These are phyloP conservation scores for Drepana falcataria DNA, from an alignment of 2,888 invertebrate species.

Conservation along the genomic window DNA sequence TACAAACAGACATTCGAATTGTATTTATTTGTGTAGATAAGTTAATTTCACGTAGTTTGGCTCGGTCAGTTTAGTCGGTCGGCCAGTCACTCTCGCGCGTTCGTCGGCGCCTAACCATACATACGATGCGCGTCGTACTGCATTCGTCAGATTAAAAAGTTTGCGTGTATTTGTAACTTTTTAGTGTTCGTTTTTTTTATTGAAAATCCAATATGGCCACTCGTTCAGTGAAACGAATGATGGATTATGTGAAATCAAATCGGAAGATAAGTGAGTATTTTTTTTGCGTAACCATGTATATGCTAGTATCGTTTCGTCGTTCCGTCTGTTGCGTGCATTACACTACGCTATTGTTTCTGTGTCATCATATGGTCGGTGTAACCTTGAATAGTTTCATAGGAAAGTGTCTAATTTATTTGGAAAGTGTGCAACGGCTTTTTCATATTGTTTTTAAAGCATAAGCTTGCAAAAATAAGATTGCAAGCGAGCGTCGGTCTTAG, in stretches of 20 bases:
- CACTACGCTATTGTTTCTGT: conserved; percentile 14
- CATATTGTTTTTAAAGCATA: too few species aligned
- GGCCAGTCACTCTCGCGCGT: conserved; percentile 51
- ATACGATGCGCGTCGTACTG: conserved; percentile 37
- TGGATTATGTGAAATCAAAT: conserved; percentile 39
- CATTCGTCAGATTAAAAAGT: conserved; percentile 14
- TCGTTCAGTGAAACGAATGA: conserved; percentile 35
- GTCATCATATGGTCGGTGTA: neutral
- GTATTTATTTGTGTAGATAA: too few species aligned
- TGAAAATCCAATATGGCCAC: conserved; percentile 34
- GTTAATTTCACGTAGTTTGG: conserved; percentile 29
- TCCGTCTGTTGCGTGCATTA: conserved; percentile 10
- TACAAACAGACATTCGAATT: too few species aligned
- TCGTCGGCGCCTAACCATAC: conserved; percentile 20
- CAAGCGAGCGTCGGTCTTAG: too few species aligned
- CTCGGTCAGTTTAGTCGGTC: conserved; percentile 13
- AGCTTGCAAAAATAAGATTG: too few species aligned
- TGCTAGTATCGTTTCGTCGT: conserved; percentile 12
- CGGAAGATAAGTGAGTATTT: conserved; percentile 47
- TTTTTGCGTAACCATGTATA: conserved; percentile 12
- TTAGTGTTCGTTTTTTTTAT: conserved; percentile 11
- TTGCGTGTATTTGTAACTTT: conserved; percentile 8
- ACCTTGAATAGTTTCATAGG: neutral
- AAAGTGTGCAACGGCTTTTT: too few species aligned
- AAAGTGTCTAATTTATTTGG: too few species aligned